phyloP scores from a whole-genome alignment of 2,113 vertebrate genomes.

The Hylia prasina region DNA sequence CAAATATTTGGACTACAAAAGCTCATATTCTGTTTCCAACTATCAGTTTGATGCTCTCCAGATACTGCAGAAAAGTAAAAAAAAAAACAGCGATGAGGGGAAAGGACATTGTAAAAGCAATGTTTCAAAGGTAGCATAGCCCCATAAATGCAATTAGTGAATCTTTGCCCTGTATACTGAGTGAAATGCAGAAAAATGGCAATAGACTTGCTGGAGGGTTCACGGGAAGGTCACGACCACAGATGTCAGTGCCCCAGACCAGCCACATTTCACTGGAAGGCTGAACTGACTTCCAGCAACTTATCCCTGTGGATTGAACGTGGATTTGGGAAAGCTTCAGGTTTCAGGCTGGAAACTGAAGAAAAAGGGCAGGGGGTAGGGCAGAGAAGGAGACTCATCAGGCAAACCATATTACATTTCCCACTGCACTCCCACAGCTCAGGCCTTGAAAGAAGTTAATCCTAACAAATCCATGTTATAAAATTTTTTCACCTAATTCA shows the following conservation, averaged over 20 bases:
- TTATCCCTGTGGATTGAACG: background rate
- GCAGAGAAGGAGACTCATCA: background rate
- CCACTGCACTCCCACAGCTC: background rate
- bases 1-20: conserved; percentile 2
- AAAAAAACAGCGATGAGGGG: background rate
- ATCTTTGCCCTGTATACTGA: background rate
- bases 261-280: conserved; percentile 17
- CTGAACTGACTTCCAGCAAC: background rate
- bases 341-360: background rate
- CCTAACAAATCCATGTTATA: background rate
- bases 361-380: background rate
- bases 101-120: background rate
- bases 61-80: background rate
- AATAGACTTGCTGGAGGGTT: background rate
- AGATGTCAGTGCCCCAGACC: background rate
- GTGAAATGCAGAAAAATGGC: background rate
- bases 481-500: background rate
- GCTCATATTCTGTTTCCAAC: background rate
- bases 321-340: background rate
- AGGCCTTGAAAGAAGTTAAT: background rate
- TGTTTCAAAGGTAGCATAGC: background rate
- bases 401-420: conserved; percentile 30
- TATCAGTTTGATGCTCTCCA: background rate
- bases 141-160: background rate
- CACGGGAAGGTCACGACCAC: conserved; percentile 33